Percentiles rank a stretch among this genome's conserved stretches.
phyloP scores from a whole-genome alignment of 2,113 vertebrate species.

The Echinops telfairi region DNA sequence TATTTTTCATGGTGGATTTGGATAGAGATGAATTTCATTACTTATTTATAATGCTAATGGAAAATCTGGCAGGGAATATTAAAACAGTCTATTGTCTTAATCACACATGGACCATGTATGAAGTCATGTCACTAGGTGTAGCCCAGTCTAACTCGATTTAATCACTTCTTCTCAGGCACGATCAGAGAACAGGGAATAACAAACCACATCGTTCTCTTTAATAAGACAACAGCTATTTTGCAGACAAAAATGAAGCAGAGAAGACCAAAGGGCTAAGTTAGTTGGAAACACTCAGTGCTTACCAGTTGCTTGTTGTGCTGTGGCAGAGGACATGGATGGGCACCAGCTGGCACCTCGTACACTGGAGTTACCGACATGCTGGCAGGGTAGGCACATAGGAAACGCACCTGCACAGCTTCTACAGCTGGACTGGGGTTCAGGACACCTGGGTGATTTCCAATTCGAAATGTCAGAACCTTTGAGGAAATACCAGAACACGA shows the following conservation, averaged over 20 bases:
- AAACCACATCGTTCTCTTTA: neutral
- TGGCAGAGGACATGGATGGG: slow-evolving; percentile 82
- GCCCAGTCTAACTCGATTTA: neutral
- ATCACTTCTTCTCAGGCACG: neutral
- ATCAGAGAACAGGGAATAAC: neutral
- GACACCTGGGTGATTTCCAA: slow-evolving; percentile 82
- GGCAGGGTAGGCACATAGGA: slow-evolving; percentile 83
- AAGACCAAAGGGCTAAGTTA: neutral
- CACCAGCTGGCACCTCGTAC: slow-evolving; percentile 67
- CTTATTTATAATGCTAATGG: slow-evolving; percentile 39
- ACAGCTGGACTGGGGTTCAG: slow-evolving; percentile 81
- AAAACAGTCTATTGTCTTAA: neutral
- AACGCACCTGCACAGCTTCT: slow-evolving; percentile 82
- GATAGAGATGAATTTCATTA: slow-evolving; percentile 19
- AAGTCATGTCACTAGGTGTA: neutral
- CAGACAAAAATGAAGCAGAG: neutral
- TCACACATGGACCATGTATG: neutral
- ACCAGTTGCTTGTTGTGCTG: slow-evolving; percentile 85
- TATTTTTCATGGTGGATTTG: slow-evolving; percentile 1
- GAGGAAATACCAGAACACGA: slow-evolving; percentile 47
- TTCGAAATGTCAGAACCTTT: slow-evolving; percentile 84
- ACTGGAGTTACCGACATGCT: slow-evolving; percentile 82
- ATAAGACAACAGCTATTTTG: slow-evolving; percentile 1
- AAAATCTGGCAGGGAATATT: neutral
- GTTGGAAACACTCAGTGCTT: slow-evolving; percentile 5